A percentile compares a stretch with the other conserved stretches of the same genome.
phyloP scores from a whole-genome alignment of 2,797 vertebrate species.

The Kryptopterus vitreolus region DNA sequence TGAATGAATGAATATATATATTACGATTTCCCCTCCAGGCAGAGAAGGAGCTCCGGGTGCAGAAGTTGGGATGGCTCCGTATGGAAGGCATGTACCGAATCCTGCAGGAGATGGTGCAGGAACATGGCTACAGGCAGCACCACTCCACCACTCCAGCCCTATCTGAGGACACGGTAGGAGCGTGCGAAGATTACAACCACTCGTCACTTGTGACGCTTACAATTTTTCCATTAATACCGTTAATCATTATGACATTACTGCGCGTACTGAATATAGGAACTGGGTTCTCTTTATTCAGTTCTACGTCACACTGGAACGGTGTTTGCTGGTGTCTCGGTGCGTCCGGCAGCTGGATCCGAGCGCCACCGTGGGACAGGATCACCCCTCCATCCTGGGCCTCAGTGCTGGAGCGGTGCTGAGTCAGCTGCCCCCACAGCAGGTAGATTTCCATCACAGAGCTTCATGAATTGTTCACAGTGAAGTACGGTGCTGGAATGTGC shows the following conservation, averaged over 20 bases:
- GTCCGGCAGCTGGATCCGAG: conserved; percentile 69
- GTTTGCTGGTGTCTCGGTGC: conserved; percentile 76
- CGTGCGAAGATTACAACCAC: background rate
- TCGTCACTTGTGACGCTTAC: background rate
- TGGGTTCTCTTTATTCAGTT: conserved; percentile 77
- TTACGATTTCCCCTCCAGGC: conserved; percentile 63
- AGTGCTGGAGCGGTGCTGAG: conserved; percentile 69
- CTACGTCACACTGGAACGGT: conserved; percentile 76
- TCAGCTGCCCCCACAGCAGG: conserved; percentile 77
- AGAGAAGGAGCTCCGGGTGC: conserved; percentile 73
- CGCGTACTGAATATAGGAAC: background rate
- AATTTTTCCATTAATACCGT: no score
- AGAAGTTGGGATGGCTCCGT: conserved; percentile 76
- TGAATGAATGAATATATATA: no score
- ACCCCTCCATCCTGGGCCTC: conserved; percentile 72
- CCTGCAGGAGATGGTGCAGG: conserved; percentile 80
- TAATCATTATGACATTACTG: background rate
- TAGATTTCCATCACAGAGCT: conserved; percentile 44
- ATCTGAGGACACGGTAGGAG: conserved; percentile 68
- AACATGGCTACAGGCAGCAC: conserved; percentile 73
- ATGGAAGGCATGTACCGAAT: conserved; percentile 73
- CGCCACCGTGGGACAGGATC: conserved; percentile 54
- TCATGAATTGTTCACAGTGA: background rate
- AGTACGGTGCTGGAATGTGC: background rate
- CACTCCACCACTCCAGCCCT: conserved; percentile 57